These are phyloP conservation scores for Acromyrmex charruanus DNA, from an alignment of 1,140 invertebrate species.

Conservation along the genomic window DNA sequence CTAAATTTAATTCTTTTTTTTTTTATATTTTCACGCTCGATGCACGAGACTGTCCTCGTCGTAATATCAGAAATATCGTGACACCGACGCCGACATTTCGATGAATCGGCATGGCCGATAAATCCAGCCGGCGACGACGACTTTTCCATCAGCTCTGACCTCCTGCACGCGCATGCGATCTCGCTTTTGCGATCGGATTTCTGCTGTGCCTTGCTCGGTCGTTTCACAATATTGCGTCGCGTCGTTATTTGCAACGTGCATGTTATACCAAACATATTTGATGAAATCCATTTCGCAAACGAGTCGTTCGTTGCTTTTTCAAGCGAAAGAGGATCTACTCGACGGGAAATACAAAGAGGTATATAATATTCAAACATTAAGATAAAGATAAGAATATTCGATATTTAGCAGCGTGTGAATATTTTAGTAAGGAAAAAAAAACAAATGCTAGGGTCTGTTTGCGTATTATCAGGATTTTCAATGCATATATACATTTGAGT, in stretches of 20 bases:
- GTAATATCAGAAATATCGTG: conserved; percentile 36
- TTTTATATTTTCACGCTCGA: not conserved
- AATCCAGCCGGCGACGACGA: conserved; percentile 46
- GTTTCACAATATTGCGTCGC: conserved; percentile 56
- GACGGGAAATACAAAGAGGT: not conserved
- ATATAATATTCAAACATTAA: not conserved
- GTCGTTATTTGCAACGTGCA: conserved; percentile 21
- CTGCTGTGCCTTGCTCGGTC: conserved; percentile 44
- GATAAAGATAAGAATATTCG: not conserved
- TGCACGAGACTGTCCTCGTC: conserved; percentile 7
- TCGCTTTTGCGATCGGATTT: conserved; percentile 47
- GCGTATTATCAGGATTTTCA: not conserved
- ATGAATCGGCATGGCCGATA: conserved; percentile 58
- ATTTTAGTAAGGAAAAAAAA: not conserved
- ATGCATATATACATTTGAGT: not conserved
- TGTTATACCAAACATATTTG: not conserved
- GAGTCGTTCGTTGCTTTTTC: not conserved
- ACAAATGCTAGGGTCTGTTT: not conserved
- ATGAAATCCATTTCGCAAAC: conserved; percentile 35
- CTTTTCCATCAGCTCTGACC: conserved; percentile 61
- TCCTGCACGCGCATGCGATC: conserved; percentile 54
- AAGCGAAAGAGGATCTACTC: not conserved
- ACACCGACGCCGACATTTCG: conserved; percentile 52
- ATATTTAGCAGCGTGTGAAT: not conserved
- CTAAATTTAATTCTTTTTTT: conserved; percentile 17